Evolutionary conservation across 2,888 invertebrate species (phyloP), one percentile per base, ranked within the genome.

Genomic region (Xanthostigma xanthostigma): DNA sequence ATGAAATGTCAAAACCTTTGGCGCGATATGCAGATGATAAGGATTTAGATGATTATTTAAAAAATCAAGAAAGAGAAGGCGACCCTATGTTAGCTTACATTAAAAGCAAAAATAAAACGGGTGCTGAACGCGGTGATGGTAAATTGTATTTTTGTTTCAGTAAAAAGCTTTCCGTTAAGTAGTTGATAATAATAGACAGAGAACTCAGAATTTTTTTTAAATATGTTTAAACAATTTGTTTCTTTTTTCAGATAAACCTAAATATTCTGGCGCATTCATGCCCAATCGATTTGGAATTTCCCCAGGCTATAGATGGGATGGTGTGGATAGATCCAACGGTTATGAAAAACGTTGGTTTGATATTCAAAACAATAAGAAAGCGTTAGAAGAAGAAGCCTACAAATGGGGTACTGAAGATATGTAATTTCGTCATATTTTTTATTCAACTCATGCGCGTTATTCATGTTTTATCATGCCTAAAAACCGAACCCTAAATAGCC

Each of bases 221-320:
- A 33, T 48, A 44, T 34, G 41, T 38, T 12, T 34, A 40, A 39
- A 37, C n/a, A 34, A 13, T 37, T 36, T n/a, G 17, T 48, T 34
- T 47, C 43, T 45, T 50, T 52, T 63, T 62, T 35, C 57, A 78
- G 79, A 74, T 43, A 75, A 76, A 60, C 88, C 85, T 1, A 67
- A 68, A 9, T 98, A 93, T 65, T 77, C 81, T 60, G 96, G 96
- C 0, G 80, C 82, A 34, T 89, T 76, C 57, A 84, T 88, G 48
- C 93, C 94, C 11, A 98, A 98, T 70, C 78, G 98, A 2, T 97
- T 84, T 68, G 81, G 82, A 51, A 89, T 99, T 47, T 70, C 76
- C 9, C 98, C 98, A 0, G 98, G 98, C 0, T 87, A 92, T 67
- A 75, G 95, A 11, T 98, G 98, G 98, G 98, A 98, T 64, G 98